Conservation (phyloP, 2,113 vertebrate genomes). For the Meriones unguiculatus region DNA sequence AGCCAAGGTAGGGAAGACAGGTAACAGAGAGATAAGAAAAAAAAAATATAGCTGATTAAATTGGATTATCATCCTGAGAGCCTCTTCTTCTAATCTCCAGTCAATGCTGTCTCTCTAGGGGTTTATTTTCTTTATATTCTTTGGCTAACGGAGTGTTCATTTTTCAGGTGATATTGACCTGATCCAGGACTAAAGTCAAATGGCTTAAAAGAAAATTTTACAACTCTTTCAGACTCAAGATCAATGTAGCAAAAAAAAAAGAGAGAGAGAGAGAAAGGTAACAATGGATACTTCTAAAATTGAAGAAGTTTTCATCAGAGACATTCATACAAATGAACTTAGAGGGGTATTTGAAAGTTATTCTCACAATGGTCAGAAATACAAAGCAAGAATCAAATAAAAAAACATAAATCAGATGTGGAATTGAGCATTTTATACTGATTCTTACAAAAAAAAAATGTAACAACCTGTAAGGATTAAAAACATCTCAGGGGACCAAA, state of each 20-base stretch:
- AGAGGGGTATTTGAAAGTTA: constrained; percentile 75
- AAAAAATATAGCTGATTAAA: constrained; percentile 69
- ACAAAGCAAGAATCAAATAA: constrained; percentile 80
- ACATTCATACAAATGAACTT: constrained; percentile 82
- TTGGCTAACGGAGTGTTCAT: constrained; percentile 77
- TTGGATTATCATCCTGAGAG: constrained; percentile 74
- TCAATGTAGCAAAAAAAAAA: constrained; percentile 67
- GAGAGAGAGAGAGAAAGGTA: constrained; percentile 42
- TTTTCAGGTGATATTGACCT: constrained; percentile 79
- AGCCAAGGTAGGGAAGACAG: constrained; percentile 58
- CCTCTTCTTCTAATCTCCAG: constrained; percentile 73
- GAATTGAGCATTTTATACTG: constrained; percentile 76
- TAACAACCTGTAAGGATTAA: constrained; percentile 73
- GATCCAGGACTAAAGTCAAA: constrained; percentile 78
- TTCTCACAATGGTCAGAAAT: constrained; percentile 75
- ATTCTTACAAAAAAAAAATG: constrained; percentile 71
- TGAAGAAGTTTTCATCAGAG: constrained; percentile 81
- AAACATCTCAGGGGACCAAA: constrained; percentile 80
- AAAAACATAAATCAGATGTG: constrained; percentile 78
- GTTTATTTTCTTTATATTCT: constrained; percentile 83
- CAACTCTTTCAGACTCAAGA: constrained; percentile 79
- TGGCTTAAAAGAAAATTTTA: constrained; percentile 81
- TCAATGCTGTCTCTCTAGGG: constrained; percentile 74
- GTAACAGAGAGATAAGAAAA: constrained; percentile 49
- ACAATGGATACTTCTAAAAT: constrained; percentile 79